Base-by-base conservation (phyloP, 2,797 vertebrate genomes). In the Okamejei kenojei region DNA sequence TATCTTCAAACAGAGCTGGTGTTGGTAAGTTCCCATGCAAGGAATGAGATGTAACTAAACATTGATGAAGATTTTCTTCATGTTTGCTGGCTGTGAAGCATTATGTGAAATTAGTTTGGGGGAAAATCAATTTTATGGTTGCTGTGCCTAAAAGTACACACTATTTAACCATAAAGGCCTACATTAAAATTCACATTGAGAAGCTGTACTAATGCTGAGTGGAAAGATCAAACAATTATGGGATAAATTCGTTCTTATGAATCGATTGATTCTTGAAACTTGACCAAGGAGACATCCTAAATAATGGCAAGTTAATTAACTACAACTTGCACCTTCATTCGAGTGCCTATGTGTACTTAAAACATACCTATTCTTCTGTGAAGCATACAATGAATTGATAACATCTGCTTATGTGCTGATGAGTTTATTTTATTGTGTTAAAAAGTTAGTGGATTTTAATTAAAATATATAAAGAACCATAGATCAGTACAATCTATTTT, bases 1-100 rank as follows among this genome's bases (percentile, higher is more conserved):
- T 99, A 94, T 96, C 98, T 74, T 99, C 99, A 0, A 94, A 95
- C 95, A 97, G 98, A 95, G 98, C 98, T 1, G 98, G 99, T 23
- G 96, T 99, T 82, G 99, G 99, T 99, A 94, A 95, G 96, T 92
- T 7, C n/a, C 74, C n/a, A 93, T 90, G 93, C 90, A 68, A 77
- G 94, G 84, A 93, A 73, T 29, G 2, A 71, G 93, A 74, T 86
- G 21, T 71, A 65, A 54, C 73, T 86, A 32, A 86, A 81, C 17
- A 63, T 45, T 45, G 29, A 3, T 73, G 81, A 73, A 74, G n/a
- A 0, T n/a, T 61, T 11, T 61, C 35, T 68, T 73, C 71, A 19
- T 54, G 45, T 73, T 73, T 92, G 65, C 94, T 93, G 19, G 15
- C 9, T 35, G 0, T 90, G 73, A 23, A 93, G 96, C 94, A 91